phyloP scores from a whole-genome alignment of 2,797 vertebrate species.

The Yasuhikotakia modesta region DNA sequence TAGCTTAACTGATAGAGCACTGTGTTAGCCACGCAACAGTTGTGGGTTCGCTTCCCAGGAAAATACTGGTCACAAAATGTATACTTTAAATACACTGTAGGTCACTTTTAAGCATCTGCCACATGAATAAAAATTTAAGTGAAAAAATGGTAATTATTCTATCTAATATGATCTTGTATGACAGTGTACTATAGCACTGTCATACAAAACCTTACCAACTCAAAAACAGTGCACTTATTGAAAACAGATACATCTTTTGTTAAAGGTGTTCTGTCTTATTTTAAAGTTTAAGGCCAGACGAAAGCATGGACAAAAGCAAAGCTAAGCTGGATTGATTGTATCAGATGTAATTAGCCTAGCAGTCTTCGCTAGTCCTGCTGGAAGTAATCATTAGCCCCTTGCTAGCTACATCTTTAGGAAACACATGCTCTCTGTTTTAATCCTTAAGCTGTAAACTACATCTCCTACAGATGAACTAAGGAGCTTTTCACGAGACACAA shows the following conservation, averaged over 20 bases:
- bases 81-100: no score
- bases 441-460: constrained; percentile 49
- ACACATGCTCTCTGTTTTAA: constrained; percentile 56
- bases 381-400: constrained; percentile 61
- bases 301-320: constrained; percentile 36
- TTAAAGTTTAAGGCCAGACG: constrained; percentile 7
- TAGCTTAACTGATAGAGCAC: no score
- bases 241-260: constrained; percentile 28
- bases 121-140: no score
- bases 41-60: no score
- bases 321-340: constrained; percentile 59
- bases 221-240: constrained; percentile 11
- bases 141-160: no score
- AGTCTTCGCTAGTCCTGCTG: constrained; percentile 55
- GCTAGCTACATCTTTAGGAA: constrained; percentile 56
- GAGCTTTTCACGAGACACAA: constrained; percentile 8
- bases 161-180: no score
- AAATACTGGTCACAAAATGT: no score
- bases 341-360: constrained; percentile 58
- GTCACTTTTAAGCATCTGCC: no score
- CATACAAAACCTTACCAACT: neutral
- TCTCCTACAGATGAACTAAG: constrained; percentile 42
- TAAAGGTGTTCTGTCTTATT: constrained; percentile 28
- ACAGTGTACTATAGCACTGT: no score
- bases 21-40: no score